phyloP scores from a whole-genome alignment of 2,888 invertebrate genomes.

The Abscondita cerata region DNA sequence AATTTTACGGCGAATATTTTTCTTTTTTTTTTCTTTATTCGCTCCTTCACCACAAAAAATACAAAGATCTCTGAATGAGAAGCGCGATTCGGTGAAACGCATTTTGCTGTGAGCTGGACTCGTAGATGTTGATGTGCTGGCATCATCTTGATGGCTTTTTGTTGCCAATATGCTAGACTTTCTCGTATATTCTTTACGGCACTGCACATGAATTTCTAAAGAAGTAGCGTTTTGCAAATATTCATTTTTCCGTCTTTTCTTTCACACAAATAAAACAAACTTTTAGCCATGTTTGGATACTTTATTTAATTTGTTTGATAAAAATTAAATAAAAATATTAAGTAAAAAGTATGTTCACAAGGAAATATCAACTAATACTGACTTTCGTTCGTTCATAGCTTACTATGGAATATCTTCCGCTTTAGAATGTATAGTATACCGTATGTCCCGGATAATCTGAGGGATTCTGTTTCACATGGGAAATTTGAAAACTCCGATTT shows the following conservation, averaged over 20 bases:
- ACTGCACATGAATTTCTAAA: not conserved
- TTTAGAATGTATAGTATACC: too few relatives aligned
- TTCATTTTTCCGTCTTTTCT: not conserved
- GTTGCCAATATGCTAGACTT: not conserved
- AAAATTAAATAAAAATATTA: too few relatives aligned
- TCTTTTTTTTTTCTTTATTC: constrained; percentile 42
- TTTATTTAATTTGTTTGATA: too few relatives aligned
- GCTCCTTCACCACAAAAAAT: constrained; percentile 52
- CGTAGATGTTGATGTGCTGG: not conserved
- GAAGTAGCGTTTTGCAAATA: not conserved
- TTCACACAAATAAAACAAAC: not conserved
- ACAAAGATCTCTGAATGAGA: constrained; percentile 47
- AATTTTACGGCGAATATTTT: constrained; percentile 31
- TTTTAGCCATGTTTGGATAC: too few relatives aligned
- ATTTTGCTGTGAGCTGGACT: constrained; percentile 9
- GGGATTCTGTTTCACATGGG: too few relatives aligned
- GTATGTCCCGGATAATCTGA: too few relatives aligned
- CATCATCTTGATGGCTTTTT: not conserved
- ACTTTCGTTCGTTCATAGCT: too few relatives aligned
- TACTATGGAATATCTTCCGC: too few relatives aligned
- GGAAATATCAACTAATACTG: too few relatives aligned
- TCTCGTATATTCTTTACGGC: not conserved
- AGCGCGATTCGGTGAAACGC: constrained; percentile 43
- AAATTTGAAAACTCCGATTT: too few relatives aligned
- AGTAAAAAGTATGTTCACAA: too few relatives aligned